Base-by-base conservation (phyloP, 2,113 vertebrate species). In the Colossoma macropomum region DNA sequence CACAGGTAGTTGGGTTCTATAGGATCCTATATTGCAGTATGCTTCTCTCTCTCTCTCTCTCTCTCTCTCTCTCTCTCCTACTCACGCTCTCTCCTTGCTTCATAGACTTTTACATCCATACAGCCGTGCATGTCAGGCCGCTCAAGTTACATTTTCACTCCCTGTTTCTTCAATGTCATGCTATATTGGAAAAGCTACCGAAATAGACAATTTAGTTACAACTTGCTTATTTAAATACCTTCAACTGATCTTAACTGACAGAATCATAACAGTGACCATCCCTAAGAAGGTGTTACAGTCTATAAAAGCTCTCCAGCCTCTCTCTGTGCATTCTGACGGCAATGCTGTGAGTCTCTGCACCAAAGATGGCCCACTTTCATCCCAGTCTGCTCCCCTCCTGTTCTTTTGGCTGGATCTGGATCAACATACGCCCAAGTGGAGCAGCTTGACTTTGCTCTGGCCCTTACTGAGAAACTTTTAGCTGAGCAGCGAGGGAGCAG, bases 281-380 rank as follows among this genome's bases (percentile, higher is more conserved):
- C 68, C 38, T 71, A 6, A 45, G 68, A 19, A 71, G 21, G 13
- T 45, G 23, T 45, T 69, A 79, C 30, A 68, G 52, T 77, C 77
- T 73, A 80, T 76, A 75, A 17, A 54, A 32, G 45, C 48, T 77
- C 34, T 28, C 59, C 59, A 48, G 72, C 30, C 56, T 56, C 41
- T 75, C 84, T 74, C 79, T 83, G 75, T 66, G 32, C 73, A 54
- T 82, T 85, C 69, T 71, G 38, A 62, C 17, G 16, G 38, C 48
- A 71, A 41, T 25, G 38, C 68, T 71, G 68, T 16, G 13, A 27
- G 27, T 32, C 73, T 77, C 45, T 87, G 80, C 80, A 77, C 77
- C 83, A 66, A 79, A 86, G 88, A 86, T 88, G 89, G 68, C 87
- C 89, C 84, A 90, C 65, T 89, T 73, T 86, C 23, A 11, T 66